Conservation (phyloP, 2,797 vertebrate species). For the Pristis pectinata region DNA sequence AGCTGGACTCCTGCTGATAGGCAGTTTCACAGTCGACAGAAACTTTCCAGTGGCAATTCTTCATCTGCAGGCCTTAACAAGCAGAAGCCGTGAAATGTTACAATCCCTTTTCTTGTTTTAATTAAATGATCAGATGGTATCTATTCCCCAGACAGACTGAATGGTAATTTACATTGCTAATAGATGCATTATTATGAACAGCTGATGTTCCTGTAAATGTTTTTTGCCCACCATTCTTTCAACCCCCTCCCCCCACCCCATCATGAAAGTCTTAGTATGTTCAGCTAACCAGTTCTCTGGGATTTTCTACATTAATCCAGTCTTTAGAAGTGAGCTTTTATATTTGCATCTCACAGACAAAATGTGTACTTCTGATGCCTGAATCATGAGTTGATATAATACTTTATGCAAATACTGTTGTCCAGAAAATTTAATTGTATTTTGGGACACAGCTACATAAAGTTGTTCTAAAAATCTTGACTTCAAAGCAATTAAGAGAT, state of each 20-base stretch:
- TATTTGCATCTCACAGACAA: background rate
- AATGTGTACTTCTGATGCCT: background rate
- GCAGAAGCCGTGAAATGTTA: constrained; percentile 10
- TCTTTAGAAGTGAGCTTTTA: background rate
- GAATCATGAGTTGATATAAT: background rate
- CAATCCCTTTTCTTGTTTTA: background rate
- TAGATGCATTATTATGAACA: background rate
- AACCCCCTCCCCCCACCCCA: too few species aligned
- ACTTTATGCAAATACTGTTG: background rate
- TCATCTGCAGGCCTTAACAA: background rate
- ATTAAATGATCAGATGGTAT: constrained; percentile 6
- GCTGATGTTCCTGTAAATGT: background rate
- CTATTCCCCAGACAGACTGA: background rate
- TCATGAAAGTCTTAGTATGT: background rate
- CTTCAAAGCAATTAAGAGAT: background rate
- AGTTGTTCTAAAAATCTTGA: background rate
- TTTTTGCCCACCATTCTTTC: background rate
- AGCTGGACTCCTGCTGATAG: background rate
- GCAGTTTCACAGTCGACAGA: too few species aligned
- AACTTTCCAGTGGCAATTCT: background rate
- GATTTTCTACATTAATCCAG: background rate
- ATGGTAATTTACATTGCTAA: background rate
- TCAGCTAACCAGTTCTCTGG: background rate
- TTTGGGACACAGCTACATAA: background rate
- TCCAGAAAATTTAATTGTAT: background rate